Base-by-base conservation (phyloP, 2,888 invertebrate species). In the Panzeria rudis region DNA sequence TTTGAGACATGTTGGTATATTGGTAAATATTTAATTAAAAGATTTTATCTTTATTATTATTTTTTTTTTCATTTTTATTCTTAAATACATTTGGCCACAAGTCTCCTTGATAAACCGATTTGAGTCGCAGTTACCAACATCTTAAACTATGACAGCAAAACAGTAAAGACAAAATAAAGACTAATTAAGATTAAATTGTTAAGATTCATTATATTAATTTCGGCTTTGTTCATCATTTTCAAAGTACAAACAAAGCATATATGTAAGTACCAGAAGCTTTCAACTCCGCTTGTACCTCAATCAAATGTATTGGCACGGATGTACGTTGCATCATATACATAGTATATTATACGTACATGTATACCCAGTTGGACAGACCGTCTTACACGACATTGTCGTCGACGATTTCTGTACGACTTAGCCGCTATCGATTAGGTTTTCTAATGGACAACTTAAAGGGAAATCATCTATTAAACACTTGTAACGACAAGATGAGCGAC, bases 21-120 rank as follows among this genome's bases (percentile, higher is more conserved):
- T 23, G 13, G 11, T 56, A 41, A 68, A 78, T 54, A 68, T 84
- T 84, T 79, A 84, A 84, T 84, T 79, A 84, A 79, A 80, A 76
- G 80, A 80, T 80, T 71, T 75, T 25, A 79, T 84, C 75, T 75
- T 50, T 50, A 38, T 71, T 32, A 41, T 56, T 44, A 8, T 32
- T 69, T 1, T 6, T 9, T 4, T 50, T 52, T 54, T 54, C 11
- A 6, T 17, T 71, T 56, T 54, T 69, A 35, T 32, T 15, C n/a
- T 59, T 38, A 15, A 13, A 5, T 17, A 25, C 59, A 66, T 82
- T 66, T 56, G 13, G 32, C 29, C 47, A 72, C 29, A 64, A 69
- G 17, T 64, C 41, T 23, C n/a, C 52, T 66, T 77, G 64, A 83
- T 64, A 66, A 76, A 41, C 15, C 71, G 41, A 54, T 72, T 77